Evolutionary conservation across 2,888 invertebrate genomes (phyloP), one percentile per base, ranked within the genome.

Genomic region (Encarsia formosa): DNA sequence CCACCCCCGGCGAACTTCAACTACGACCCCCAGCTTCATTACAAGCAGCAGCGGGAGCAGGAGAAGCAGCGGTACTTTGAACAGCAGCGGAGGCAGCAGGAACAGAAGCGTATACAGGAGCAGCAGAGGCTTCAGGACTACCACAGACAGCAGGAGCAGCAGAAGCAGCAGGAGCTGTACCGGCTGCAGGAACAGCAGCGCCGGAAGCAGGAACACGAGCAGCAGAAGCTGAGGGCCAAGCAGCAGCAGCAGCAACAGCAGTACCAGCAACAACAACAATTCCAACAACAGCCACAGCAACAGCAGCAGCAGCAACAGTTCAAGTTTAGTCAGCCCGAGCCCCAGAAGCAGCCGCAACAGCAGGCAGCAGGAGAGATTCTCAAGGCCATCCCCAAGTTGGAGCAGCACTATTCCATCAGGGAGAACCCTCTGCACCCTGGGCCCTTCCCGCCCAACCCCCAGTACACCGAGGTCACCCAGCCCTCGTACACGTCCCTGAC

Each of bases 381-480:
- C 18, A 83, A 85, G 49, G 83, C 90, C 16, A 82, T 90, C 52
- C 84, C 90, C 5, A 88, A 87, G 75, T 84, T 82, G 59, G 90
- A 91, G 72, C 88, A 89, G 61, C 90, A 90, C 62, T 71, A 70
- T 24, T 65, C 73, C 1, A 71, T 74, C 29, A 59, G 72, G 42
- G 73, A 74, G 49, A 75, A 73, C 58, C 74, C 73, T 5, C 65
- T 65, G 29, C 70, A 72, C 45, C 74, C 73, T 0, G 74, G 73
- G 15, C 72, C 71, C 1, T 73, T 70, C 51, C 73, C 74, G 8
- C 69, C 69, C 2, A 70, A 65, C 58, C 60, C 67, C 4, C 58
- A 65, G 42, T 51, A 59, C 11, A 57, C 63, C 11, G 54, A 57
- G 1, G 13, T 41, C 32, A 61, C 9, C 24, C 61, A 5, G 56